phyloP scores from a whole-genome alignment of 2,797 vertebrate species.

The Malurus splendens region DNA sequence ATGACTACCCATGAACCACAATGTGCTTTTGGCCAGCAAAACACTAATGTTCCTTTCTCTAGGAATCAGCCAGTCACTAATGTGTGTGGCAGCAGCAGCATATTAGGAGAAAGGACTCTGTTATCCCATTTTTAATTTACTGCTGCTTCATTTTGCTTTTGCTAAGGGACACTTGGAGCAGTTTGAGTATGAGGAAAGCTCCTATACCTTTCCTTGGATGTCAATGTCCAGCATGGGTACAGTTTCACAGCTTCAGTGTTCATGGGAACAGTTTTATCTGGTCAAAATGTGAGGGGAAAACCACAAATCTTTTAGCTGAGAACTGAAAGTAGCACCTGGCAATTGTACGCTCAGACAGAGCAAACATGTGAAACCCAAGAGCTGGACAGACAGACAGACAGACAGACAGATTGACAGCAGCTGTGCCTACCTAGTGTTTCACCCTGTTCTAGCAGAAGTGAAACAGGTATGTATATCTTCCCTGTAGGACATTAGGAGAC shows the following conservation, averaged over 20 bases:
- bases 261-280: background rate
- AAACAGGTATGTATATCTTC: background rate
- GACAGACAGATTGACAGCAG: background rate
- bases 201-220: background rate
- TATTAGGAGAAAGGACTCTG: background rate
- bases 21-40: background rate
- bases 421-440: background rate
- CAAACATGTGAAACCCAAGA: rapidly evolving
- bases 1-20: background rate
- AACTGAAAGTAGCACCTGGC: background rate
- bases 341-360: rapidly evolving
- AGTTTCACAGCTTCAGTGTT: background rate
- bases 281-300: background rate
- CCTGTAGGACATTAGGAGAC: background rate
- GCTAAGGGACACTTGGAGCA: background rate
- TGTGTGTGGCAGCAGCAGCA: rapidly evolving
- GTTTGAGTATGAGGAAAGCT: background rate
- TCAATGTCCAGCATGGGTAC: background rate
- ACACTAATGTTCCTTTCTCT: background rate
- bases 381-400: background rate
- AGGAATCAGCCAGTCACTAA: background rate
- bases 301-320: background rate
- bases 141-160: background rate
- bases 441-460: background rate
- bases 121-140: background rate